phyloP scores from a whole-genome alignment of 2,888 invertebrate genomes.

The Dilophus febrilis region DNA sequence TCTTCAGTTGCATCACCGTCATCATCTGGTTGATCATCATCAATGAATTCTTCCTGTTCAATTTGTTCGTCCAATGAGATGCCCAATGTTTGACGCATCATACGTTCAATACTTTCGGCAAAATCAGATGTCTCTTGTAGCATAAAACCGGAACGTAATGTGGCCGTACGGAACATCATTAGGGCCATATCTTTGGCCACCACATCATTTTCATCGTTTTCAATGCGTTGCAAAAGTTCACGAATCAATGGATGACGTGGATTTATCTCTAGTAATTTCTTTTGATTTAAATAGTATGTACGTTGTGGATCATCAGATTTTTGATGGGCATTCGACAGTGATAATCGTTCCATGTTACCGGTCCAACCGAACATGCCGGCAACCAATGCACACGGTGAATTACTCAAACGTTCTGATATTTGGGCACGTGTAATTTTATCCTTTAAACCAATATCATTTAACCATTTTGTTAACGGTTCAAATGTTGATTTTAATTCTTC shows the following conservation, averaged over 20 bases:
- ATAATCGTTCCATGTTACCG: constrained; percentile 97
- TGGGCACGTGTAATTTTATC: constrained; percentile 63
- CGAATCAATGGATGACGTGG: constrained; percentile 91
- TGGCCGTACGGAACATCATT: constrained; percentile 85
- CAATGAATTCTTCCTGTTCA: constrained; percentile 28
- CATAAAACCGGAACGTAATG: constrained; percentile 85
- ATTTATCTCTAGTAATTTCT: constrained; percentile 95
- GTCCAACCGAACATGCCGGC: constrained; percentile 98
- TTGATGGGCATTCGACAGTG: constrained; percentile 89
- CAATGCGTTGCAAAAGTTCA: constrained; percentile 71
- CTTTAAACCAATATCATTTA: constrained; percentile 64
- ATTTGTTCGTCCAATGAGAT: constrained; percentile 54
- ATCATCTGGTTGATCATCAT: constrained; percentile 27
- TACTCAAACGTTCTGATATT: constrained; percentile 73
- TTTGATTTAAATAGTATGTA: constrained; percentile 73
- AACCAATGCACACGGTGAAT: constrained; percentile 90
- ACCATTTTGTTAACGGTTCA: constrained; percentile 83
- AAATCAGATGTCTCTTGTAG: constrained; percentile 73
- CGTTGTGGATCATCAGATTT: constrained; percentile 85
- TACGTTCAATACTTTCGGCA: constrained; percentile 75
- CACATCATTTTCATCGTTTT: constrained; percentile 57
- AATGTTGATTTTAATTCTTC: constrained; percentile 61
- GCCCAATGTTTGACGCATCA: constrained; percentile 69
- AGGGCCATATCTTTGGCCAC: constrained; percentile 67
- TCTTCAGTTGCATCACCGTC: constrained; percentile 29